phyloP scores from a whole-genome alignment of 2,888 invertebrate genomes.

The Chalcosyrphus nemorum region DNA sequence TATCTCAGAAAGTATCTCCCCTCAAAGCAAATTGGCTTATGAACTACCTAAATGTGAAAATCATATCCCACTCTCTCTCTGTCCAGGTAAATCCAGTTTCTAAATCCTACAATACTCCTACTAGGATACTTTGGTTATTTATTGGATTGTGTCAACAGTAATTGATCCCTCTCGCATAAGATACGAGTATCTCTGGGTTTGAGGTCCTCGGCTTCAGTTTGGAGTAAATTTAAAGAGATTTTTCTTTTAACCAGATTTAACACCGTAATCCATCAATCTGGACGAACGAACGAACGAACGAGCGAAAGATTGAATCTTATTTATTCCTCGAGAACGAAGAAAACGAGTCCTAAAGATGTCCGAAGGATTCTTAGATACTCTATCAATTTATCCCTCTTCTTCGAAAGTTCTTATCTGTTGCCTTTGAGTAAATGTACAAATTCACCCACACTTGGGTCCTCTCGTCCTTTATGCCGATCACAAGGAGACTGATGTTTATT shows the following conservation, averaged over 20 bases:
- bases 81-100: constrained; percentile 8
- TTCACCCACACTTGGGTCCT: neutral
- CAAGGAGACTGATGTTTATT: constrained; percentile 51
- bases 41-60: too few relatives aligned
- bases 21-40: constrained; percentile 25
- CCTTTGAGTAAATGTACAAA: constrained; percentile 26
- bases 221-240: constrained; percentile 59
- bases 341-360: constrained; percentile 5
- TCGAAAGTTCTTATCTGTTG: constrained; percentile 55
- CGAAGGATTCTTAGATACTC: constrained; percentile 56
- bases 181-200: neutral
- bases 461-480: constrained; percentile 8
- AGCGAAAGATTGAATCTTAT: constrained; percentile 67
- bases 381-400: constrained; percentile 43
- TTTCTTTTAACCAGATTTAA: constrained; percentile 64
- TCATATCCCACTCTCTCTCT: too few relatives aligned
- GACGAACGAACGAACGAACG: constrained; percentile 51
- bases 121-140: constrained; percentile 51
- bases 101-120: constrained; percentile 13
- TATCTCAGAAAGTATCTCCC: neutral
- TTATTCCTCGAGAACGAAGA: constrained; percentile 30
- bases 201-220: neutral
- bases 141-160: constrained; percentile 70
- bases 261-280: constrained; percentile 68
- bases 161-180: constrained; percentile 55